phyloP scores from a whole-genome alignment of 2,113 vertebrate genomes.

The Siphamia tubifer region DNA sequence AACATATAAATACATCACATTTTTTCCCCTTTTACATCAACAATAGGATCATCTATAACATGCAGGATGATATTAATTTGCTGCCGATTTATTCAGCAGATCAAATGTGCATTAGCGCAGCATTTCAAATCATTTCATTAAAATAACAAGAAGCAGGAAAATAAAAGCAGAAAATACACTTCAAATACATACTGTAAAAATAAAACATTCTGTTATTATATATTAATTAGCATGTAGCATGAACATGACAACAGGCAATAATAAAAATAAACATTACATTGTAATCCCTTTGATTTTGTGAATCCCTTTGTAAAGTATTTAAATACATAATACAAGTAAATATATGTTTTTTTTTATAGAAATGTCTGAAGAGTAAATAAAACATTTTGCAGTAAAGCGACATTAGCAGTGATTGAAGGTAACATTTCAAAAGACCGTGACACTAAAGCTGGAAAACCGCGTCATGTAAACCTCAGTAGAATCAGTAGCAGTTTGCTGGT shows the following conservation, averaged over 20 bases:
- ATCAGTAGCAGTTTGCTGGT: neutral
- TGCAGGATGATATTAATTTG: conserved; percentile 9
- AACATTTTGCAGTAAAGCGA: too few relatives aligned
- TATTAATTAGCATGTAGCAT: neutral
- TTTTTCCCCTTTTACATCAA: neutral
- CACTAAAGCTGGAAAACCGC: conserved; percentile 37
- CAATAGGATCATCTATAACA: conserved; percentile 3
- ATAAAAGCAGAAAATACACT: neutral
- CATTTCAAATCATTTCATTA: neutral
- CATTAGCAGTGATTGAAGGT: neutral
- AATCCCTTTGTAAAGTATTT: neutral
- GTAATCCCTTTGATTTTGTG: neutral
- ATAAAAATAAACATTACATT: neutral
- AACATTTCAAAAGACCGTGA: neutral
- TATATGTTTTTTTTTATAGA: neutral
- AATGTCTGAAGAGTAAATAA: conserved; percentile 19
- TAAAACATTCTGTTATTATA: conserved; percentile 7
- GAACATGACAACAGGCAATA: too few relatives aligned
- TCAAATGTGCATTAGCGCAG: conserved; percentile 12
- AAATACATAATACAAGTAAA: neutral
- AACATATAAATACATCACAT: neutral
- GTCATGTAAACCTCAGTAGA: conserved; percentile 46
- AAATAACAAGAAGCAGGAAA: neutral
- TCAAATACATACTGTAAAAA: conserved; percentile 2
- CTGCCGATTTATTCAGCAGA: neutral